phyloP scores from a whole-genome alignment of 2,113 vertebrate genomes.

The Strix uralensis region DNA sequence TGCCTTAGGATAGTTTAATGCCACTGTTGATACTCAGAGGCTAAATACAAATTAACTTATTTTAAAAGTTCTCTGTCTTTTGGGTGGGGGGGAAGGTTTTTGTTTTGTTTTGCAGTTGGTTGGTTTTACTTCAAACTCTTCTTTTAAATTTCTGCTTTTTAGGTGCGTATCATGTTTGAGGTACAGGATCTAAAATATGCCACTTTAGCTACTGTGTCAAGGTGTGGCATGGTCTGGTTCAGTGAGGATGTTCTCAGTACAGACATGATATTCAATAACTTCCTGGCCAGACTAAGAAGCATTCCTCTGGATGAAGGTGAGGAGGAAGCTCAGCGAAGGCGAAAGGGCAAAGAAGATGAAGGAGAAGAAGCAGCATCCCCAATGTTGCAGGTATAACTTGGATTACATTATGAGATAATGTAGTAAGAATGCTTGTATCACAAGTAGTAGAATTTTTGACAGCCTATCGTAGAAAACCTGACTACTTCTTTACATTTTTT shows the following conservation, averaged over 20 bases:
- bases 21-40: not conserved
- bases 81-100: not conserved
- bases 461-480: not conserved
- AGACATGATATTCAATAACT: conserved; percentile 98
- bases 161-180: conserved; percentile 99
- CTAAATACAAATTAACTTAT: not conserved
- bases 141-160: not conserved
- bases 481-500: not conserved
- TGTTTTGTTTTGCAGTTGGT: not conserved
- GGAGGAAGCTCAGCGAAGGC: conserved; percentile 92
- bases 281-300: conserved; percentile 92
- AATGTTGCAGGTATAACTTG: conserved; percentile 88
- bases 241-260: conserved; percentile 98
- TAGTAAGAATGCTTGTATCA: not conserved
- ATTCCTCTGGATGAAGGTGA: conserved; percentile 97
- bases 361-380: conserved; percentile 91
- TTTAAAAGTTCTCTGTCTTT: not conserved
- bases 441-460: not conserved
- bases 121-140: not conserved
- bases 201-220: conserved; percentile 94
- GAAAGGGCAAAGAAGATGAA: conserved; percentile 91
- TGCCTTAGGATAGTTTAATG: not conserved
- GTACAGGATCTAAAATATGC: conserved; percentile 98
- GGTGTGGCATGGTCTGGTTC: conserved; percentile 99
- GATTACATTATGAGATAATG: not conserved